phyloP scores from a whole-genome alignment of 2,888 invertebrate species.

The Machimus rusticus region DNA sequence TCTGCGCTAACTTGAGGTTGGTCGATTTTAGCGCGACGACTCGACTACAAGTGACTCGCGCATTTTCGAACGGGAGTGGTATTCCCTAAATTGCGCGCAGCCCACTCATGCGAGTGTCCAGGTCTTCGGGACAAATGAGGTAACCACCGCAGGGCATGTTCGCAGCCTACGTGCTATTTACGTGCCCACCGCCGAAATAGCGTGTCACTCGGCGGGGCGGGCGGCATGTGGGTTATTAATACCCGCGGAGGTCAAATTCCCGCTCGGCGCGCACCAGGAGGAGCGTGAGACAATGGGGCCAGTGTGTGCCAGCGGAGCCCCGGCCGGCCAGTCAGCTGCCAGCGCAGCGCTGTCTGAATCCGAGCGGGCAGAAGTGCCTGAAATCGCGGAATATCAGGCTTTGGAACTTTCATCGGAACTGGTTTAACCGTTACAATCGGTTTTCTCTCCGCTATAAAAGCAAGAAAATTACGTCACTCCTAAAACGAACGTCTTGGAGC shows the following conservation, averaged over 20 bases:
- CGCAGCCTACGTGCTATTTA: neutral
- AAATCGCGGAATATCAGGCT: neutral
- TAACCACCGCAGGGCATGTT: neutral
- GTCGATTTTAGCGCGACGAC: neutral
- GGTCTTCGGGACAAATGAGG: neutral
- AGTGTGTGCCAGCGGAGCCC: neutral
- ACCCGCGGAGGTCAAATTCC: neutral
- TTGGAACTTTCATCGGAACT: constrained; percentile 29
- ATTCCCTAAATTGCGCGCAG: neutral
- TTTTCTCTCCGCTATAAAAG: constrained; percentile 4
- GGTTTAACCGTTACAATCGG: constrained; percentile 24
- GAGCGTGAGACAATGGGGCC: neutral
- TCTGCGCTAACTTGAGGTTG: neutral
- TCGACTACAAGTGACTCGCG: neutral
- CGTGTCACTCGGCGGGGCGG: neutral
- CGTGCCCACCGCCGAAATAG: neutral
- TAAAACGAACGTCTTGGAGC: neutral
- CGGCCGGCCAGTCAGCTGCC: neutral
- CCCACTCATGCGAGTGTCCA: neutral
- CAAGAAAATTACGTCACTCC: constrained; percentile 20
- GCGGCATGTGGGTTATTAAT: neutral
- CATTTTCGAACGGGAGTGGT: neutral
- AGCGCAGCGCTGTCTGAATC: neutral
- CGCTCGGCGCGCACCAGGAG: neutral
- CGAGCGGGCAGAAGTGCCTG: neutral